Evolutionary conservation across 2,113 vertebrate species (phyloP), one percentile per base, ranked within the genome.

Genomic region (Percina caprodes): DNA sequence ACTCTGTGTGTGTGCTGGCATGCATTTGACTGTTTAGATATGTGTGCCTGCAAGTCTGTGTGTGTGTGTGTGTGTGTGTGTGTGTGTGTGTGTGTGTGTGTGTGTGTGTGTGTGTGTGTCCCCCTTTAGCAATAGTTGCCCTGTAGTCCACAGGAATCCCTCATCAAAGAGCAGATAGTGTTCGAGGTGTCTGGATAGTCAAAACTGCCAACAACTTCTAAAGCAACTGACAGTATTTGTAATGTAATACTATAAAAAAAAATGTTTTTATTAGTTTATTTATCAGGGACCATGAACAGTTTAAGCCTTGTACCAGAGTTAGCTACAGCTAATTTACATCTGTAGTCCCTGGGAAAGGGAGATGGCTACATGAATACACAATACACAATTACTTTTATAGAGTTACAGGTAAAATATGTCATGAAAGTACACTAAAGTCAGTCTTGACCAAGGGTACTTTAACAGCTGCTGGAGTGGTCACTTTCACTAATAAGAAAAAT

Each of bases 131-230:
- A 2, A 77, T 74, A 69, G 83, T 86, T 90, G 86, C 79, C 88
- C 91, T 52, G 75, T 79, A 68, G 90, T 81, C 88, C 56, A 19
- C 87, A 89, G 90, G 91, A 93, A 94, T 90, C 82, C 80, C 76
- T 86, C 89, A 91, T 94, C 90, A 94, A 93, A 92, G 90, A 76
- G 71, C 60, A 18, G 79, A 79, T 85, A 89, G 83, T 74, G 85
- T 90, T 72, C 39, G n/a, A 91, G 80, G 91, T 91, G 91, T 90
- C 78, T 83, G 86, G 74, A 82, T 85, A 58, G 63, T 90, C 91
- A 92, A 85, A 92, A 86, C 78, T 72, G 71, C 51, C 62, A 55
- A 74, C 69, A 8, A 86, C 86, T 89, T 92, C 83, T 86, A 52
- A 89, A 89, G 87, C 81, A 23, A 21, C 72, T 54, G 12, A 21